phyloP scores from a whole-genome alignment of 1,140 invertebrate genomes.

The Drosophila melanica region DNA sequence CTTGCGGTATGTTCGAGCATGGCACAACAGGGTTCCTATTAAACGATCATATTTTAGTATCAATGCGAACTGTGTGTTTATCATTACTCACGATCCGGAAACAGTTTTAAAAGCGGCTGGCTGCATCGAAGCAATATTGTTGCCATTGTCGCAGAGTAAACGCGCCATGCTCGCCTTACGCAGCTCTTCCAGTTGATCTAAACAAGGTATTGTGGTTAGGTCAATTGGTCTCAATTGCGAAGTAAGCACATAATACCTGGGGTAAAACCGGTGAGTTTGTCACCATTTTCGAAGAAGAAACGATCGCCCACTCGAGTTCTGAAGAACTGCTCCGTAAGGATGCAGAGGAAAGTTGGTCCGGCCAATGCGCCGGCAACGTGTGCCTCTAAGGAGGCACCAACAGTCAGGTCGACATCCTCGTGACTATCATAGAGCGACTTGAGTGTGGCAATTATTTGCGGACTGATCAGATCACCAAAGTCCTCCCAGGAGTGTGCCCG shows the following conservation, averaged over 20 bases:
- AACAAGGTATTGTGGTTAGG: neutral
- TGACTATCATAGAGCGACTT: slow-evolving; percentile 87
- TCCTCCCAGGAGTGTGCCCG: slow-evolving; percentile 90
- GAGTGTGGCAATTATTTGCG: slow-evolving; percentile 87
- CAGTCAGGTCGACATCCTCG: slow-evolving; percentile 95
- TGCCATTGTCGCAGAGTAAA: slow-evolving; percentile 94
- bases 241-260: slow-evolving; percentile 85
- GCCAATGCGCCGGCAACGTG: slow-evolving; percentile 90
- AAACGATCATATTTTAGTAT: slow-evolving; percentile 9
- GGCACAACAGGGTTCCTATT: slow-evolving; percentile 88
- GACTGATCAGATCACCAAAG: slow-evolving; percentile 89
- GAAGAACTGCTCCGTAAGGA: slow-evolving; percentile 95
- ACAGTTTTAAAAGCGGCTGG: slow-evolving; percentile 87
- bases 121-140: slow-evolving; percentile 90
- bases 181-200: slow-evolving; percentile 93
- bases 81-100: slow-evolving; percentile 85
- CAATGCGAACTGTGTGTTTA: too few relatives aligned
- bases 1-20: slow-evolving; percentile 87
- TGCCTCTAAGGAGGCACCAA: slow-evolving; percentile 92
- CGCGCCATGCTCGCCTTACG: slow-evolving; percentile 92
- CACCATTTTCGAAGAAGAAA: slow-evolving; percentile 92
- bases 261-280: slow-evolving; percentile 88
- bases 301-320: slow-evolving; percentile 92
- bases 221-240: neutral
- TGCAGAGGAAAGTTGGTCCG: slow-evolving; percentile 96